phyloP scores from a whole-genome alignment of 2,888 invertebrate genomes.

The Oligia fasciuncula region DNA sequence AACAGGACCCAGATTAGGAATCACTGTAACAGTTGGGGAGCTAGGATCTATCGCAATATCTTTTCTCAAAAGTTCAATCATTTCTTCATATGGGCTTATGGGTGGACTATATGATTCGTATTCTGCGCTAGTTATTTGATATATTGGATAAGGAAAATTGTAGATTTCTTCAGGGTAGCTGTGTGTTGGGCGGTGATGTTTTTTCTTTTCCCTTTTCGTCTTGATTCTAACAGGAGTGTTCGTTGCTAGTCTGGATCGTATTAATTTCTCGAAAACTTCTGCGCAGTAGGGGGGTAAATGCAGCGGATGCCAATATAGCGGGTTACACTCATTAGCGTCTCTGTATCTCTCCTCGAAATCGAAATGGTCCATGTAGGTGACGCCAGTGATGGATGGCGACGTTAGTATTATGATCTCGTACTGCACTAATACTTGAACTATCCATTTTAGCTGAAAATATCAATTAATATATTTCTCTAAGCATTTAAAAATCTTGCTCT shows the following conservation, averaged over 20 bases:
- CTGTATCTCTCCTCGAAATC: slow-evolving; percentile 81
- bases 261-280: slow-evolving; percentile 76
- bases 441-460: slow-evolving; percentile 66
- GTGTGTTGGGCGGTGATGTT: slow-evolving; percentile 3
- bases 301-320: slow-evolving; percentile 84
- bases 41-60: slow-evolving; percentile 77
- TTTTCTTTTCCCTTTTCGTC: slow-evolving; percentile 60
- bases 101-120: slow-evolving; percentile 32
- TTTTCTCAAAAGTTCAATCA: slow-evolving; percentile 74
- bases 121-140: slow-evolving; percentile 37
- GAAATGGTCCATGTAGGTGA: slow-evolving; percentile 83
- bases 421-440: slow-evolving; percentile 54
- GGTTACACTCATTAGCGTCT: slow-evolving; percentile 81
- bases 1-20: slow-evolving; percentile 78
- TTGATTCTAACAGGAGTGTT: slow-evolving; percentile 68
- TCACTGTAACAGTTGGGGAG: slow-evolving; percentile 71
- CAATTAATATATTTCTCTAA: background rate
- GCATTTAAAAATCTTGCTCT: background rate
- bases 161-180: slow-evolving; percentile 31
- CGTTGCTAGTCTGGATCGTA: slow-evolving; percentile 71
- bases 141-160: slow-evolving; percentile 28
- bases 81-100: slow-evolving; percentile 72
- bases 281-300: slow-evolving; percentile 82
- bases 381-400: slow-evolving; percentile 79
- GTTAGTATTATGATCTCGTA: slow-evolving; percentile 52